Conservation (phyloP, 1,140 invertebrate genomes). For the Latrodectus geometricus region DNA sequence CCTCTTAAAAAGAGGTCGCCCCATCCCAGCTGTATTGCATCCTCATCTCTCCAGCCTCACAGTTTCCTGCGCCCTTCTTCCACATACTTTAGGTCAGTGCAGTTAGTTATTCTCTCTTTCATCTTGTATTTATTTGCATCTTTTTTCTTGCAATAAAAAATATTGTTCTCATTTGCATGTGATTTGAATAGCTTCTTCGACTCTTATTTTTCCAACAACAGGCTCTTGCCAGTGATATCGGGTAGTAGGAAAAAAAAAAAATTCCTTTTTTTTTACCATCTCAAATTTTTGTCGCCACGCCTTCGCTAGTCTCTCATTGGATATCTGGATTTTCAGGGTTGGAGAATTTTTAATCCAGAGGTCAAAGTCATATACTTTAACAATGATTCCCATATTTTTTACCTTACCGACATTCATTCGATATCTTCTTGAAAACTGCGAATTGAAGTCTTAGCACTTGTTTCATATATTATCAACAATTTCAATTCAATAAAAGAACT, state of each 20-base stretch:
- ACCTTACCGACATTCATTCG: no score
- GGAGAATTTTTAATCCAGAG: slow-evolving; percentile 23
- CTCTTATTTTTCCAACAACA: neutral
- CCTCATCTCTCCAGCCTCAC: neutral
- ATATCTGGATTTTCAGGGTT: slow-evolving; percentile 32
- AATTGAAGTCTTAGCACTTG: no score
- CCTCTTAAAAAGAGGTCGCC: slow-evolving; percentile 15
- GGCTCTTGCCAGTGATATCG: neutral
- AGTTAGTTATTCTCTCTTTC: neutral
- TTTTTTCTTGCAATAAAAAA: neutral
- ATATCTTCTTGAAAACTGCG: no score
- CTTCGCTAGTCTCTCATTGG: slow-evolving; percentile 33
- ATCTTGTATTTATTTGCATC: slow-evolving; percentile 23
- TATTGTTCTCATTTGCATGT: slow-evolving; percentile 21
- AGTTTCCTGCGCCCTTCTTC: neutral
- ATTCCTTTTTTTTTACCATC: neutral
- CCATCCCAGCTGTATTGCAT: slow-evolving; percentile 19
- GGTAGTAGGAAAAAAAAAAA: neutral
- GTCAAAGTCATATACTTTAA: neutral
- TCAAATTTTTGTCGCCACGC: slow-evolving; percentile 38
- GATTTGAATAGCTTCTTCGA: slow-evolving; percentile 17
- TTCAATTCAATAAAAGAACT: no score
- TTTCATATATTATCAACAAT: no score
- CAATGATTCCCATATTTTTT: no score
- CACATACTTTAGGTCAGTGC: slow-evolving; percentile 23